Percentiles rank a stretch among this genome's conserved stretches.
These are phyloP conservation scores for Scaptodrosophila latifasciaeformis DNA, from an alignment of 2,888 invertebrate genomes.

Conservation along the genomic window DNA sequence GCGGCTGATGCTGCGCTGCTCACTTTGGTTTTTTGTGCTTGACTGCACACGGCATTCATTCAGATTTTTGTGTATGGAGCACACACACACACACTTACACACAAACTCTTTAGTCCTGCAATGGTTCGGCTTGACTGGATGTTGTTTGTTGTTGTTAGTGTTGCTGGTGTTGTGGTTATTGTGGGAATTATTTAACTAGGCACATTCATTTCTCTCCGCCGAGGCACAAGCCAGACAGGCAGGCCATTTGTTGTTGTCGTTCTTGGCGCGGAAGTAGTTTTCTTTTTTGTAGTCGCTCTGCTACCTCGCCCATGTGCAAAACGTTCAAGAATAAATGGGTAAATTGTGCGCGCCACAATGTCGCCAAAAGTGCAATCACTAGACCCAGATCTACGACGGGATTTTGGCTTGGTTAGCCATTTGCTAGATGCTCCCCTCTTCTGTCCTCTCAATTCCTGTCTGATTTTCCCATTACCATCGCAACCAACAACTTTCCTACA, in stretches of 20 bases:
- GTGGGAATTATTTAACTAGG: constrained; percentile 58
- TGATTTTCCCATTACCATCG: too few species aligned
- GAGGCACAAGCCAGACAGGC: background rate
- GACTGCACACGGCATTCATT: constrained; percentile 43
- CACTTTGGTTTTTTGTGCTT: constrained; percentile 35
- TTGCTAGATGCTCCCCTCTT: background rate
- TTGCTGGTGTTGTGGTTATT: constrained; percentile 36
- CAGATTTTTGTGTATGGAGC: constrained; percentile 11
- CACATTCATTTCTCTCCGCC: constrained; percentile 32
- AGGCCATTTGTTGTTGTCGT: constrained; percentile 29
- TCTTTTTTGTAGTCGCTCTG: constrained; percentile 32
- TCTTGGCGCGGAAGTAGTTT: constrained; percentile 40
- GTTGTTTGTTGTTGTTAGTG: constrained; percentile 16
- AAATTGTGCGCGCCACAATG: constrained; percentile 46
- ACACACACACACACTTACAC: too few species aligned
- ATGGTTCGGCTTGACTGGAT: constrained; percentile 18
- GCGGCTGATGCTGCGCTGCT: constrained; percentile 9
- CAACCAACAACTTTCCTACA: too few species aligned
- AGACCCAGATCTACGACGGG: constrained; percentile 50
- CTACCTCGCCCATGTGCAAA: constrained; percentile 22
- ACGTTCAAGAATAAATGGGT: constrained; percentile 43
- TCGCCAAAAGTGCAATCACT: constrained; percentile 60
- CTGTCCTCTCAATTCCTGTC: too few species aligned
- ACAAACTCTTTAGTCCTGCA: background rate
- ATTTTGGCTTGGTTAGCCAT: constrained; percentile 26